These are phyloP conservation scores for Sminthopsis crassicaudata DNA, from an alignment of 2,113 vertebrate species.

Conservation along the genomic window DNA sequence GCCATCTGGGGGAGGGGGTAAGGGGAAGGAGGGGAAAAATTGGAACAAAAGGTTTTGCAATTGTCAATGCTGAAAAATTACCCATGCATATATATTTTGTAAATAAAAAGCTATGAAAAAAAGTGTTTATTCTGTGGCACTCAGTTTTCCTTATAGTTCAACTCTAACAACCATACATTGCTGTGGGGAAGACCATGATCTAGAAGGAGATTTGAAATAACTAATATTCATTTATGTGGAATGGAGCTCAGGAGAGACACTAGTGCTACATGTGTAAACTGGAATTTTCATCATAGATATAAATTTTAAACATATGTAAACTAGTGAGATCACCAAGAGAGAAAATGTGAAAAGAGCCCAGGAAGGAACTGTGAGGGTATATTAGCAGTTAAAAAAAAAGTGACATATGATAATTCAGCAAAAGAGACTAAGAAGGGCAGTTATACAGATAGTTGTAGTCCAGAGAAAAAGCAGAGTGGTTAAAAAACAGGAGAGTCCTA, in stretches of 20 bases:
- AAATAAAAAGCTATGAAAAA: too few relatives aligned
- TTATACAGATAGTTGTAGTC: background rate
- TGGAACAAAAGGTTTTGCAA: too few relatives aligned
- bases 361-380: background rate
- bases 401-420: background rate
- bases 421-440: background rate
- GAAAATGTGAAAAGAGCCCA: background rate
- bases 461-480: background rate
- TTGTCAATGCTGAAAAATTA: too few relatives aligned
- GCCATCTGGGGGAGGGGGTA: too few relatives aligned
- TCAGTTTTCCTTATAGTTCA: too few relatives aligned
- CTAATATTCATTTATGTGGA: background rate
- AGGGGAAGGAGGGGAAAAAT: too few relatives aligned
- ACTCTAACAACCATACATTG: too few relatives aligned
- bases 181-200: too few relatives aligned
- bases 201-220: background rate
- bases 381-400: background rate
- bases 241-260: background rate
- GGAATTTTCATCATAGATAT: background rate
- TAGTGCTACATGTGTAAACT: background rate
- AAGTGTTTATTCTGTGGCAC: too few relatives aligned
- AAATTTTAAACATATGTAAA: background rate
- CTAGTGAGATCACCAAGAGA: background rate
- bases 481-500: background rate
- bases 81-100: too few relatives aligned